Base-by-base conservation (phyloP, 2,888 invertebrate species). In the Cremastinae sp. region DNA sequence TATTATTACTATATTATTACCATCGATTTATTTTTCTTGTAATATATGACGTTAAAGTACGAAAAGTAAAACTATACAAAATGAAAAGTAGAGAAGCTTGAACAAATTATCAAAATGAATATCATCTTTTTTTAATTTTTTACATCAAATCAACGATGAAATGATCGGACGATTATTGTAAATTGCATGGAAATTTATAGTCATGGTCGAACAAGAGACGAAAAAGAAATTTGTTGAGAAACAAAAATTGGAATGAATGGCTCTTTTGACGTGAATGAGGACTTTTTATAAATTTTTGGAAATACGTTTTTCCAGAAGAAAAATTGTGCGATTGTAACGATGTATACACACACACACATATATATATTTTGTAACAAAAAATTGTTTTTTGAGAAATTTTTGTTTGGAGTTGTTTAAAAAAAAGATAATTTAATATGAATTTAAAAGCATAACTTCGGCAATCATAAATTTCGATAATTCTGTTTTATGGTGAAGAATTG, bases 241-340 rank as follows among this genome's bases (percentile, higher is more conserved):
- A 51, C 3, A 35, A 10, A 59, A 73, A 69, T 45, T 49, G 83
- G 81, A 81, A 83, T 86, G n/a, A n/a, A n/a, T 85, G 85, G 85
- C 84, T 85, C 86, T 84, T 83, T 82, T 86, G 85, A 87, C 85
- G 86, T 87, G 87, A 86, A 86, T 81, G 84, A 85, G 87, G 83
- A 87, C n/a, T n/a, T n/a, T n/a, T 81, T 83, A 88, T 86, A 87
- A 84, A 87, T 85, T 81, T 87, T 84, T 87, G 87, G 9, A 2
- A 2, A 41, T n/a, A 41, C 9, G n/a, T 9, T 41, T 41, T 41
- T n/a, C 2, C 9, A 41, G 2, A 2, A n/a, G n/a, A 9, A 41
- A 41, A 9, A 2, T 41, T 41, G 41, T n/a, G 9, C n/a, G 10
- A n/a, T 5, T 41, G 41, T 41, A 41, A 41, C 9, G 1, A 55